Evolutionary conservation across 2,888 invertebrate species (phyloP), one percentile per base, ranked within the genome.

Genomic region (Agrotis segetum): DNA sequence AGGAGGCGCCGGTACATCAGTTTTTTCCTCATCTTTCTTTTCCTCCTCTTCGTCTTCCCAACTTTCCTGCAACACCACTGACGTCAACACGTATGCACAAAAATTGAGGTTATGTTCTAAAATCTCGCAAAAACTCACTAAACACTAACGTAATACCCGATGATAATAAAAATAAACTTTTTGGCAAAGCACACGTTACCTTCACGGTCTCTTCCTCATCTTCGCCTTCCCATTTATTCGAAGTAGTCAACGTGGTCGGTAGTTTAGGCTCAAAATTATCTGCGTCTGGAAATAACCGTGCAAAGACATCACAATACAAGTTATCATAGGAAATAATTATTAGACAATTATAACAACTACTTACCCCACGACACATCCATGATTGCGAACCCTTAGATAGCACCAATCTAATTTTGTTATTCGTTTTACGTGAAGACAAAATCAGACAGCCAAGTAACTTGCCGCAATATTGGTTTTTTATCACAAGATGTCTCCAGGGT

Each of bases 21-120:
- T 97, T 88, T 96, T 97, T 88, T 97, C 97, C 82, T 98, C 97
- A 87, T 97, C 97, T 89, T 97, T 98, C 89, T 98, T 98, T 88
- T 98, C 98, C 88, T 98, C 98, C 89, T 98, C 98, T 56, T 98
- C 98, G 95, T 99, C 99, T 92, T 99, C 99, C 99, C 99, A 99
- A 93, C 98, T 98, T 90, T 99, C 99, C 99, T 99, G 93, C 84
- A 92, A 93, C 86, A 87, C n/a, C 74, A 88, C 86, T 89, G 90
- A 94, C 92, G 91, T 94, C 95, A 95, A 95, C 95, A 95, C 95
- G 91, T 93, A 92, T 79, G 91, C 92, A 90, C 91, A 87, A 76
- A 77, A 82, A 88, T 84, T 92, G 92, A 96, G 95, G 96, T 96
- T 95, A 96, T 89, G 88, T 88, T 75, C 76, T 67, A 83, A 86